Evolutionary conservation across 2,113 vertebrate genomes (phyloP), one percentile per base, ranked within the genome.

Genomic region (Indicator indicator): DNA sequence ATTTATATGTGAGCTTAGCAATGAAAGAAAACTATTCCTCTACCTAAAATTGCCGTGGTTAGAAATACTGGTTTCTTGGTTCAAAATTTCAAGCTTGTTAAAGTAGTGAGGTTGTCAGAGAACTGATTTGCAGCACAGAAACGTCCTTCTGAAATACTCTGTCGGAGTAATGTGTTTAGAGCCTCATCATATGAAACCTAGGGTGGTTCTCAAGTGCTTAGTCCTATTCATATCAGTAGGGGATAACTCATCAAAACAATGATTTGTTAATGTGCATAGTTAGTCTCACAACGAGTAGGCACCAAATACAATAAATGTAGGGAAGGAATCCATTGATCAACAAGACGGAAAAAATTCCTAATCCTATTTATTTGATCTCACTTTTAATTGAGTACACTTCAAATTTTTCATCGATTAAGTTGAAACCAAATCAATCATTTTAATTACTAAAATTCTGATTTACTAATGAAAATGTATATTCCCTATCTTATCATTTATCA

Each of bases 81-180:
- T 84, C 55, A 86, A 90, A 72, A 75, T 82, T 62, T 78, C 14
- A 77, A n/a, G 26, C 36, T 15, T 76, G n/a, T 82, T 68, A 40
- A 82, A 83, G 19, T 26, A 74, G 1, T 0, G 0, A 72, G 24
- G 6, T 2, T 78, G 2, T 69, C 58, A 30, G n/a, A 74, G 38
- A 72, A 75, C 9, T 72, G 5, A 27, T 86, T 50, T 84, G 36
- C 27, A 40, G 10, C 89, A 30, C 9, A 71, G 36, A 24, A 6
- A 15, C 28, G 2, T 69, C 32, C 12, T 4, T 38, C 42, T 77
- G 64, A 71, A 76, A 56, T 77, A 14, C 11, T 27, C 58, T 26
- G 9, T 17, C 65, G 14, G 20, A 58, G 28, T 59, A 44, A 11
- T 9, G 15, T 16, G 2, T 75, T 74, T 81, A 90, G 32, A 83